A percentile compares a stretch with the other conserved stretches of the same genome.
Evolutionary conservation across 1,140 invertebrate species (phyloP).

Genomic region (Papilio helenus): DNA sequence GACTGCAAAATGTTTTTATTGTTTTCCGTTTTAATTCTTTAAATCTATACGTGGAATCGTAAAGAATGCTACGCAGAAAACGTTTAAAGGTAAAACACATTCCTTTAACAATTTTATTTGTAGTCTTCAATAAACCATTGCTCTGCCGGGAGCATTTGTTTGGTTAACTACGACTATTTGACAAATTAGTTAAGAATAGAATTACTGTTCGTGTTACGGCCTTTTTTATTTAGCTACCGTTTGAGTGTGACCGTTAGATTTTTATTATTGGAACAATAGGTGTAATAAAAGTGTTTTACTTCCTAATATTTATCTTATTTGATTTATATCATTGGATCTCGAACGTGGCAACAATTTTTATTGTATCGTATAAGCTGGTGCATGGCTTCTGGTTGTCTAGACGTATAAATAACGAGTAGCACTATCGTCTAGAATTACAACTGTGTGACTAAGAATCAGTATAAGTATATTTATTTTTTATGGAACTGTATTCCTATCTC

Average conservation of each 20-base stretch:
- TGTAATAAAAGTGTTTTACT: slow-evolving; percentile 47
- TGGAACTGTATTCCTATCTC: not conserved
- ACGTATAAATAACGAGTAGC: slow-evolving; percentile 6
- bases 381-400: slow-evolving; percentile 32
- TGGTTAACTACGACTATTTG: slow-evolving; percentile 47
- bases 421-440: not conserved
- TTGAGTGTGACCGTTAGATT: slow-evolving; percentile 49
- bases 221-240: slow-evolving; percentile 54
- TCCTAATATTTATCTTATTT: slow-evolving; percentile 43
- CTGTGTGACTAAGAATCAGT: not conserved
- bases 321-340: slow-evolving; percentile 39
- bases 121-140: slow-evolving; percentile 7
- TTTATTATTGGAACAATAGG: slow-evolving; percentile 53
- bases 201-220: slow-evolving; percentile 50
- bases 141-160: slow-evolving; percentile 8
- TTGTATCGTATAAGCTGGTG: slow-evolving; percentile 1
- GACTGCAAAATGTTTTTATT: not conserved
- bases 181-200: slow-evolving; percentile 70
- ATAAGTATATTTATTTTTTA: not conserved
- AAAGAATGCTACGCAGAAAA: not conserved
- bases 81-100: slow-evolving; percentile 18
- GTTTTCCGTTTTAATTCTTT: not conserved
- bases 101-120: slow-evolving; percentile 24
- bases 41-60: not conserved
- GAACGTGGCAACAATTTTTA: slow-evolving; percentile 34